phyloP scores from a whole-genome alignment of 2,888 invertebrate genomes.

The Anagyrus pseudococci region DNA sequence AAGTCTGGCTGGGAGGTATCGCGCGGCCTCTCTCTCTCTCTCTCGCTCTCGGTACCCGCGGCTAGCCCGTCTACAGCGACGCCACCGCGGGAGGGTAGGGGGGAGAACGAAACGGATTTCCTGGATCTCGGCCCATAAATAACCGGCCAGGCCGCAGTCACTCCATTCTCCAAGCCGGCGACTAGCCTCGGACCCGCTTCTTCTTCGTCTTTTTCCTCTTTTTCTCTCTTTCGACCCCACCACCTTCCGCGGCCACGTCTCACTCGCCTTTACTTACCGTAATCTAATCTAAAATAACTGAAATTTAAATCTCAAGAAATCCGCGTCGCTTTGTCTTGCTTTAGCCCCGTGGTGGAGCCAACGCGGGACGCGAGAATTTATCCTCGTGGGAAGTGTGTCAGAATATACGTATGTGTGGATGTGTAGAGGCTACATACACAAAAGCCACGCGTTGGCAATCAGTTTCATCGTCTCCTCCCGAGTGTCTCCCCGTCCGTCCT shows the following conservation, averaged over 20 bases:
- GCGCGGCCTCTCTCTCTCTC: neutral
- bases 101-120: slow-evolving; percentile 35
- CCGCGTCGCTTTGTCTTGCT: slow-evolving; percentile 22
- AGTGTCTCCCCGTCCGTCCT: too few species aligned
- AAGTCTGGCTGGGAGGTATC: too few species aligned
- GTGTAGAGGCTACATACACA: too few species aligned
- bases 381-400: slow-evolving; percentile 4
- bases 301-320: slow-evolving; percentile 35
- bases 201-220: neutral
- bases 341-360: slow-evolving; percentile 1
- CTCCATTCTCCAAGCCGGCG: too few species aligned
- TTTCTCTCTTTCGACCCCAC: slow-evolving; percentile 12
- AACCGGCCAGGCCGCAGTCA: slow-evolving; percentile 16
- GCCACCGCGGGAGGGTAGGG: too few species aligned
- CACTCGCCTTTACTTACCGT: slow-evolving; percentile 15
- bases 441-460: too few species aligned
- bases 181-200: too few species aligned
- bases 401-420: too few species aligned
- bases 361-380: neutral
- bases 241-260: slow-evolving; percentile 9
- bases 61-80: neutral
- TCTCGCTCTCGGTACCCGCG: slow-evolving; percentile 13
- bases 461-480: too few species aligned
- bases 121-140: slow-evolving; percentile 37
- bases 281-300: slow-evolving; percentile 35